Evolutionary conservation across 2,888 invertebrate species (phyloP), one percentile per base, ranked within the genome.

Genomic region (Drosophila paracracens): DNA sequence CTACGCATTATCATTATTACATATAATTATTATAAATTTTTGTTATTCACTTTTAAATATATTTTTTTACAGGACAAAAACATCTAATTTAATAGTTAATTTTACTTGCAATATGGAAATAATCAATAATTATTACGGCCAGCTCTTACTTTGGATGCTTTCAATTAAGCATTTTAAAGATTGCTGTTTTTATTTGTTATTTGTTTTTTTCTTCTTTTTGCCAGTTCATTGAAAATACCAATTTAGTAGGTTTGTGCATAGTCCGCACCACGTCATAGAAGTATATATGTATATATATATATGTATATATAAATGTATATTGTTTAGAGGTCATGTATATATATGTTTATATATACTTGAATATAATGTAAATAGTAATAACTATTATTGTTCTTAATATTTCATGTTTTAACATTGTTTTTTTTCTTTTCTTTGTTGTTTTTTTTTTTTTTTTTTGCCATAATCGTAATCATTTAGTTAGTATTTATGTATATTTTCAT

Each of bases 321-420:
- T 73, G 65, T 87, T 82, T 74, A 80, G 66, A 83, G 75, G 70
- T 81, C 81, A 74, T 56, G 62, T 79, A 62, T 66, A 59, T 64
- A 61, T 75, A 58, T 70, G 58, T 65, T 71, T 83, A 81, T 82
- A 82, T 85, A 76, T 87, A 86, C 87, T 89, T 76, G 85, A 88
- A 88, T 92, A 90, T 92, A 91, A 89, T 92, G 91, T 91, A 92
- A 91, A 92, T 92, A 92, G 92, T 92, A 92, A 92, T 92, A 93
- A 92, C 92, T 92, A 92, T 92, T 92, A 92, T 92, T 92, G 92
- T 92, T 92, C 92, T 93, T 93, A 92, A 93, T 92, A 93, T 91
- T 92, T 91, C 90, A 81, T 89, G 82, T 83, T 79, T 78, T 82
- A 82, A 82, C 90, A 79, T 80, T 79, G 64, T 69, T 56, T 82